These are phyloP conservation scores for Drosophila austrosaltans DNA, from an alignment of 2,888 invertebrate genomes.

Conservation along the genomic window DNA sequence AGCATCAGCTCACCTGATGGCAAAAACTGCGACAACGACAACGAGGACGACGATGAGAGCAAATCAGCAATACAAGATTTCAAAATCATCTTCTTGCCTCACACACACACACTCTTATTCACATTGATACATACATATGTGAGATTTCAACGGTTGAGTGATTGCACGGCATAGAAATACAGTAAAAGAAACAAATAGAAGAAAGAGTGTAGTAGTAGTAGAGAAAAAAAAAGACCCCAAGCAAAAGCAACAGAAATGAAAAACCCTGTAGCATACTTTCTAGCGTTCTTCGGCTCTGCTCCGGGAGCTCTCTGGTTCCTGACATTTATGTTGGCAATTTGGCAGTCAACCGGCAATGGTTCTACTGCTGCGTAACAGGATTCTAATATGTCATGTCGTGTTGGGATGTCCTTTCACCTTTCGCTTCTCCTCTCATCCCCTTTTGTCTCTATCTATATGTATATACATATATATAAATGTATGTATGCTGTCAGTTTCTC, in stretches of 20 bases:
- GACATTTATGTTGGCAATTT: slow-evolving; percentile 81
- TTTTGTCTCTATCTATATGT: not conserved
- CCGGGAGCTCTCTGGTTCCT: slow-evolving; percentile 38
- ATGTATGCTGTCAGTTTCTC: not conserved
- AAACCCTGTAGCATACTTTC: slow-evolving; percentile 67
- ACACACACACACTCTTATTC: slow-evolving; percentile 21
- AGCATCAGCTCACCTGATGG: slow-evolving; percentile 68
- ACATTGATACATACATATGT: slow-evolving; percentile 40
- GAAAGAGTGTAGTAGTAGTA: slow-evolving; percentile 4
- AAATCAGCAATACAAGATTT: slow-evolving; percentile 75
- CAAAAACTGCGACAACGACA: slow-evolving; percentile 73
- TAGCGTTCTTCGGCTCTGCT: slow-evolving; percentile 28
- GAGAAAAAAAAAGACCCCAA: slow-evolving; percentile 39
- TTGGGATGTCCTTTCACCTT: slow-evolving; percentile 71
- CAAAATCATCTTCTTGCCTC: slow-evolving; percentile 66
- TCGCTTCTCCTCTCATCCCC: slow-evolving; percentile 23
- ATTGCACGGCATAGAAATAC: slow-evolving; percentile 71
- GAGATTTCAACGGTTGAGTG: slow-evolving; percentile 76
- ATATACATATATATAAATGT: not conserved
- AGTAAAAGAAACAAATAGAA: slow-evolving; percentile 38
- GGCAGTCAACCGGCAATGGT: slow-evolving; percentile 68
- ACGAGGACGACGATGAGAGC: slow-evolving; percentile 35
- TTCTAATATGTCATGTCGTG: slow-evolving; percentile 77
- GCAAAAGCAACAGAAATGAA: slow-evolving; percentile 69
- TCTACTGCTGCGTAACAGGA: slow-evolving; percentile 68